Base-by-base conservation (phyloP, 2,888 invertebrate species). In the Diploptera punctata region DNA sequence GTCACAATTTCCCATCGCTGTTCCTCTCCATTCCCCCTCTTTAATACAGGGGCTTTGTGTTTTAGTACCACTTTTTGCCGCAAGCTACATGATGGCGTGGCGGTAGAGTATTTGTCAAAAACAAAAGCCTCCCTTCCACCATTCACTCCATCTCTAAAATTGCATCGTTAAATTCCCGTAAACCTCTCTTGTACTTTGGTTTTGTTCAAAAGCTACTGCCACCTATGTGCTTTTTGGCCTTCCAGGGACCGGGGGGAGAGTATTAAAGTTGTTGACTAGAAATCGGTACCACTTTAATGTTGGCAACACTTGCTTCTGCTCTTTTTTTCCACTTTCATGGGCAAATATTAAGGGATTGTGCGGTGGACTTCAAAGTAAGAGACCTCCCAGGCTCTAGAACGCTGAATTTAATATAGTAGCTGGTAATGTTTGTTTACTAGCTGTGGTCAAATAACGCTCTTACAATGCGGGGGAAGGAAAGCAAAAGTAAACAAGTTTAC, bases 71-170 rank as follows among this genome's bases (percentile, higher is more conserved):
- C 52, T 52, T 52, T 52, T 52, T 52, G 24, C 52, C 52, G 52
- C 52, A 9, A 52, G 52, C 52, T 24, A 9, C 52, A 52, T 21
- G 21, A 13, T 10, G 52, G 52, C 52, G 24, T 13, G 16, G 24
- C 24, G 10, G 52, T 52, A 13, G 47, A 52, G 24, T 52, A 52
- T 52, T 52, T 52, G 52, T 52, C 52, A 52, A 52, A 52, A 52
- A 52, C 52, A 52, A 52, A 52, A 24, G 52, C 24, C 52, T 5
- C 52, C 52, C 24, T 16, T n/a, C n/a, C n/a, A n/a, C n/a, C 52
- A 19, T 52, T 52, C 24, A 24, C 24, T 24, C 24, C 24, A 52
- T 52, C 19, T 52, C 52, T 52, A 18, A 52, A 24, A 24, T 52
- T 52, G 52, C 52, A 9, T 52, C 52, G 7, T 52, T 13, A 52